Conservation (phyloP, 2,888 invertebrate genomes). For the Nephrotoma flavescens region DNA sequence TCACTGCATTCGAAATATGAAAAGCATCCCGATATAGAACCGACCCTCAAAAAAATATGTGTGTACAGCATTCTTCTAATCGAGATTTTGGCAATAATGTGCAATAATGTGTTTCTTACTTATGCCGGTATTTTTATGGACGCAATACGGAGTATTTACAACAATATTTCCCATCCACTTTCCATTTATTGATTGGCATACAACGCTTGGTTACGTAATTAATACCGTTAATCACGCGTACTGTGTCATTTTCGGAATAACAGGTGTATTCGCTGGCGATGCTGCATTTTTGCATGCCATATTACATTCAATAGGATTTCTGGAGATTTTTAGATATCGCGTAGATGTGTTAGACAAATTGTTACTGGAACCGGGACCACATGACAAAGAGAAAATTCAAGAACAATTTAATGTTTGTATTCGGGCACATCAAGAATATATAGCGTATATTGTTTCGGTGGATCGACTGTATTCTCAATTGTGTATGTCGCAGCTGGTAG, state of each 20-base stretch:
- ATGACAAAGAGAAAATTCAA: background rate
- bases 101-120: too few species aligned
- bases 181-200: background rate
- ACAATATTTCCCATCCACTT: background rate
- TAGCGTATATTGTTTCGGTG: background rate
- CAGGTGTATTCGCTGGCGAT: background rate
- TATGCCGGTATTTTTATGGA: too few species aligned
- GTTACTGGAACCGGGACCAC: background rate
- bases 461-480: background rate
- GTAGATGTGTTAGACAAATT: background rate
- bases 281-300: background rate
- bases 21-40: too few species aligned
- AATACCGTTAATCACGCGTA: background rate
- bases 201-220: background rate
- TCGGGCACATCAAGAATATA: background rate
- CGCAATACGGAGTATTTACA: too few species aligned
- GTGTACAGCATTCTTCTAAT: too few species aligned
- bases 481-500: background rate
- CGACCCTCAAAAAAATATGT: too few species aligned
- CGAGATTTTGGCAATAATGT: too few species aligned
- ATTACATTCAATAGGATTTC: background rate
- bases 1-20: too few species aligned
- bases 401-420: background rate
- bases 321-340: background rate
- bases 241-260: background rate